Conservation (phyloP, 1,140 invertebrate species). For the Drosophila bocki region DNA sequence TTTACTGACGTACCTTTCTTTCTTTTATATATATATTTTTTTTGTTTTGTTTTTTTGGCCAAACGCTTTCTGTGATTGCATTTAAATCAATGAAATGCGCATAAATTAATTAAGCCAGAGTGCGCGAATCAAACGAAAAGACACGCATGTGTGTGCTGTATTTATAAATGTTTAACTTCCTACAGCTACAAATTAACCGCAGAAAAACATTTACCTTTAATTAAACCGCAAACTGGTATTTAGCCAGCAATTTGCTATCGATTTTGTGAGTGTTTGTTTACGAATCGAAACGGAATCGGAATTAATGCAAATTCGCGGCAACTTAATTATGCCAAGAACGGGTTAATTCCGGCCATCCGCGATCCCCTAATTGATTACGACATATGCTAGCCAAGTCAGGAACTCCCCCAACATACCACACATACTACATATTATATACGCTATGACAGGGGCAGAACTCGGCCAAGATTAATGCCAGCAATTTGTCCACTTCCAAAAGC, state of each 20-base stretch:
- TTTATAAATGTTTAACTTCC: constrained; percentile 63
- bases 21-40: constrained; percentile 1
- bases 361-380: constrained; percentile 43
- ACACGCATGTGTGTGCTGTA: constrained; percentile 31
- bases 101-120: constrained; percentile 73
- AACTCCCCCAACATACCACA: constrained; percentile 24
- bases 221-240: constrained; percentile 73
- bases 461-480: constrained; percentile 65
- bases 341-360: constrained; percentile 42
- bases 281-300: constrained; percentile 19
- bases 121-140: constrained; percentile 32
- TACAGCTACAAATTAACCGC: constrained; percentile 31
- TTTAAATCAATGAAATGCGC: constrained; percentile 77
- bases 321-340: constrained; percentile 72
- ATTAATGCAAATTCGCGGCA: constrained; percentile 60
- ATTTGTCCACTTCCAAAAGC: constrained; percentile 68
- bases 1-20: constrained; percentile 7
- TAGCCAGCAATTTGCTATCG: constrained; percentile 53
- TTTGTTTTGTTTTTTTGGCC: constrained; percentile 16
- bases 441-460: constrained; percentile 16
- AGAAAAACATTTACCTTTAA: constrained; percentile 64
- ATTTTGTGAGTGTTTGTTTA: constrained; percentile 43
- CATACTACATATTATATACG: constrained; percentile 1
- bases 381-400: constrained; percentile 21
- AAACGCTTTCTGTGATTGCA: constrained; percentile 44